Percentiles rank a stretch among this genome's conserved stretches.
Evolutionary conservation across 2,113 vertebrate species (phyloP).

Genomic region (Sciurus niger): DNA sequence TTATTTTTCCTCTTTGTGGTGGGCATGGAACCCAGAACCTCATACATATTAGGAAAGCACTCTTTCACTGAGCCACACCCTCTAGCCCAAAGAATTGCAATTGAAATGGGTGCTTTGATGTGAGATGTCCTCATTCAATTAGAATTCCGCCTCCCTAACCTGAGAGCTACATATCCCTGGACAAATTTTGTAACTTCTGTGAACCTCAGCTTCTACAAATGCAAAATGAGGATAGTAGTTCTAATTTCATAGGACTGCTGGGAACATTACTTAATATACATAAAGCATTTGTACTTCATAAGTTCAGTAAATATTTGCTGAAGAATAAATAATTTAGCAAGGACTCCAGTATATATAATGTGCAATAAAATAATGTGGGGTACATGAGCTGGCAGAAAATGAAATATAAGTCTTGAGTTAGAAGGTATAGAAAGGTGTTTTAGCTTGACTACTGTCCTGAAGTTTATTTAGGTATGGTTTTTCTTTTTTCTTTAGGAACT

Average conservation of each 20-base stretch:
- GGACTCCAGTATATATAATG: neutral
- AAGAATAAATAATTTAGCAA: constrained; percentile 26
- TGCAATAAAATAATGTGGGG: neutral
- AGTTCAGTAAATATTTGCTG: constrained; percentile 15
- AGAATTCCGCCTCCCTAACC: neutral
- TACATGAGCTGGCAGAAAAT: constrained; percentile 34
- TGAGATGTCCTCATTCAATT: neutral
- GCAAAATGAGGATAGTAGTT: constrained; percentile 18
- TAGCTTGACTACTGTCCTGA: neutral
- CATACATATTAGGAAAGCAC: no score
- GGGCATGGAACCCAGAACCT: no score
- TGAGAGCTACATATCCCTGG: neutral
- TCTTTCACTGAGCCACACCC: no score
- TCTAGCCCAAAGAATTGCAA: neutral
- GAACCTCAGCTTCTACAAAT: constrained; percentile 43
- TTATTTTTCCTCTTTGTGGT: no score
- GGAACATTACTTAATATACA: neutral
- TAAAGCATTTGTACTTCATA: neutral
- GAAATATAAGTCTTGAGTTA: neutral
- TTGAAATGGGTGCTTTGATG: neutral
- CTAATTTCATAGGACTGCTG: neutral
- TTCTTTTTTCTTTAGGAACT: neutral
- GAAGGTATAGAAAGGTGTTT: neutral
- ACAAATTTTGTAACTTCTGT: neutral
- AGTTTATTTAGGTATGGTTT: neutral